Evolutionary conservation across 2,888 invertebrate species (phyloP).

Genomic region (Drosophila emarginata): DNA sequence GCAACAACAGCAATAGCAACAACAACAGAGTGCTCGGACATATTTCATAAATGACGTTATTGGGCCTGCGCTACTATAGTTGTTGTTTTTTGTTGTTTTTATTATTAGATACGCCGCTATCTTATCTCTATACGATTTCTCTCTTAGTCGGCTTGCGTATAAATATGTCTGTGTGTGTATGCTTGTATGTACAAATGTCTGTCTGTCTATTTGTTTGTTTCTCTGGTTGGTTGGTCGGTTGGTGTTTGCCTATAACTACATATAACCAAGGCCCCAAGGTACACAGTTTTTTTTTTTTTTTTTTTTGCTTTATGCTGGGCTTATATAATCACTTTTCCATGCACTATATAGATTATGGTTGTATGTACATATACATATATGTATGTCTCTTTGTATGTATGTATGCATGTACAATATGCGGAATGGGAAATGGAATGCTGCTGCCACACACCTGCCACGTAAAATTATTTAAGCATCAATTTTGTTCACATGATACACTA

Average conservation of each 20-base stretch:
- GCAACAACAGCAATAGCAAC: neutral
- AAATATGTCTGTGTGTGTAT: constrained; percentile 8
- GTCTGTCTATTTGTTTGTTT: constrained; percentile 6
- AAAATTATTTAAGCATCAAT: constrained; percentile 53
- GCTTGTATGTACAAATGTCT: neutral
- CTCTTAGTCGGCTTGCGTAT: constrained; percentile 26
- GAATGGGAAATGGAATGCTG: constrained; percentile 44
- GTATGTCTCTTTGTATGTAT: neutral
- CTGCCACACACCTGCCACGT: constrained; percentile 71
- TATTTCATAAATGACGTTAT: constrained; percentile 64
- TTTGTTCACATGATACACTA: constrained; percentile 46
- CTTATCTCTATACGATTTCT: constrained; percentile 59
- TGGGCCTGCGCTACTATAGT: constrained; percentile 24
- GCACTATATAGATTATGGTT: constrained; percentile 14
- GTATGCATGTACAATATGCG: constrained; percentile 50
- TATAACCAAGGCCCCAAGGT: constrained; percentile 20
- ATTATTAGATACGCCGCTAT: constrained; percentile 76
- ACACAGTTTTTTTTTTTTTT: constrained; percentile 41
- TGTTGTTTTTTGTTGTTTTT: constrained; percentile 61
- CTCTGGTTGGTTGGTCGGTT: constrained; percentile 25
- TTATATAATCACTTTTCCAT: constrained; percentile 55
- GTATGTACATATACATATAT: neutral
- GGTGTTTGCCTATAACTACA: constrained; percentile 39
- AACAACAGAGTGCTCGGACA: constrained; percentile 35
- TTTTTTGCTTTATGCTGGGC: constrained; percentile 49